A percentile compares a stretch with the other conserved stretches of the same genome.
Conservation (phyloP, 2,888 invertebrate genomes). For the Crioceris asparagi region DNA sequence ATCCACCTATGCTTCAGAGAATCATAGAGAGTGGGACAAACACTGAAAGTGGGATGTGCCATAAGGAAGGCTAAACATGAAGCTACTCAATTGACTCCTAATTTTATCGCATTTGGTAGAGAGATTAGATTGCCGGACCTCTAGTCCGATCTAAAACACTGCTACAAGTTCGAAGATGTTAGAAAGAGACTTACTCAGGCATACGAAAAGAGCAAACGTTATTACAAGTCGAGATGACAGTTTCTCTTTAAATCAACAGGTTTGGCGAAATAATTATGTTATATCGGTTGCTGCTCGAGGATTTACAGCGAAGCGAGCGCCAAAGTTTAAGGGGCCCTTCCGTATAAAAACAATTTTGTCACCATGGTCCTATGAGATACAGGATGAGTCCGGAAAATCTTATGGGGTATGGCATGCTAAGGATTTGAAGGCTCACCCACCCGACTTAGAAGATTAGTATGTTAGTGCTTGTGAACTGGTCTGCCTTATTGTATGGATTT, state of each 20-base stretch:
- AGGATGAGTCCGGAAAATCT: background rate
- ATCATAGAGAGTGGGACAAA: background rate
- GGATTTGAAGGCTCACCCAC: too few species aligned
- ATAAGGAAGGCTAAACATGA: background rate
- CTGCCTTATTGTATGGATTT: too few species aligned
- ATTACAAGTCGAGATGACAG: too few species aligned
- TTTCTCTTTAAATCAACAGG: too few species aligned
- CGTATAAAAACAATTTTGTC: background rate
- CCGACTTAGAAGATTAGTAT: too few species aligned
- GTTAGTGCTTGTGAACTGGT: too few species aligned
- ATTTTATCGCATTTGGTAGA: background rate
- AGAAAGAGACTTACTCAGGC: too few species aligned
- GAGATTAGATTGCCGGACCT: background rate
- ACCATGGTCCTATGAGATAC: conserved; percentile 1
- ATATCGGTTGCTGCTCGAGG: too few species aligned
- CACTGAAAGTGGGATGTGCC: background rate
- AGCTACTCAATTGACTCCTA: background rate
- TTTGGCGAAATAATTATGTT: too few species aligned
- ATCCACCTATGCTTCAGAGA: background rate
- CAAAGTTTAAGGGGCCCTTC: conserved; percentile 2
- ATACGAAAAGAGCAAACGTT: too few species aligned
- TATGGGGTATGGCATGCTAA: conserved; percentile 1
- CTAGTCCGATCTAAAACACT: background rate
- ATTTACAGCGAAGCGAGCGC: conserved; percentile 1
- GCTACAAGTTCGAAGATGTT: background rate